phyloP scores from a whole-genome alignment of 2,113 vertebrate genomes.

The Limnothrissa miodon region DNA sequence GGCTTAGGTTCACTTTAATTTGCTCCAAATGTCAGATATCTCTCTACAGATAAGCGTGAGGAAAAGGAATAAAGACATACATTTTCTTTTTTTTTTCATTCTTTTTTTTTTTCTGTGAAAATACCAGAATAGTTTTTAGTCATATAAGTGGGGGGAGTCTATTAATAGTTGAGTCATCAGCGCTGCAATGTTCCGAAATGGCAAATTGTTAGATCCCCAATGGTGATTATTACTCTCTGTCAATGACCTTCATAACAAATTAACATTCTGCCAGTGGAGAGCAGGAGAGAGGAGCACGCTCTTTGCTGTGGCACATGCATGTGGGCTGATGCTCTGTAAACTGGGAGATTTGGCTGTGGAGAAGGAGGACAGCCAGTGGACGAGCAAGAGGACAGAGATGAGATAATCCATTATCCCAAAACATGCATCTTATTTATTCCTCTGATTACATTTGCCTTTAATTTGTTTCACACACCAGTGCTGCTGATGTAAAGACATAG shows the following conservation, averaged over 20 bases:
- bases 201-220: constrained; percentile 77
- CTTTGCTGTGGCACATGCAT: constrained; percentile 72
- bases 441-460: constrained; percentile 32
- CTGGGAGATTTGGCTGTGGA: constrained; percentile 26
- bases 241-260: constrained; percentile 82
- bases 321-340: constrained; percentile 52
- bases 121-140: constrained; percentile 62
- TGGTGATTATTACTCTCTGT: constrained; percentile 77
- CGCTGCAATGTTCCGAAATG: constrained; percentile 76
- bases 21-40: constrained; percentile 56
- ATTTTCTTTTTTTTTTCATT: constrained; percentile 43
- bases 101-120: constrained; percentile 45
- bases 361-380: constrained; percentile 15
- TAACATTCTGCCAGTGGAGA: constrained; percentile 78
- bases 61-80: constrained; percentile 45
- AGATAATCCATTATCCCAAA: not conserved
- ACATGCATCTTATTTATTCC: constrained; percentile 23
- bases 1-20: constrained; percentile 56
- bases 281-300: constrained; percentile 70
- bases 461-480: constrained; percentile 36
- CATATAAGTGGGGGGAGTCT: constrained; percentile 65
- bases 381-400: constrained; percentile 6
- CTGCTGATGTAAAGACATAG: constrained; percentile 31
- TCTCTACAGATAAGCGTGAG: constrained; percentile 43
- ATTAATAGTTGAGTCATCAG: constrained; percentile 71